Conservation (phyloP, 2,113 vertebrate genomes). For the Dipodomys spectabilis region DNA sequence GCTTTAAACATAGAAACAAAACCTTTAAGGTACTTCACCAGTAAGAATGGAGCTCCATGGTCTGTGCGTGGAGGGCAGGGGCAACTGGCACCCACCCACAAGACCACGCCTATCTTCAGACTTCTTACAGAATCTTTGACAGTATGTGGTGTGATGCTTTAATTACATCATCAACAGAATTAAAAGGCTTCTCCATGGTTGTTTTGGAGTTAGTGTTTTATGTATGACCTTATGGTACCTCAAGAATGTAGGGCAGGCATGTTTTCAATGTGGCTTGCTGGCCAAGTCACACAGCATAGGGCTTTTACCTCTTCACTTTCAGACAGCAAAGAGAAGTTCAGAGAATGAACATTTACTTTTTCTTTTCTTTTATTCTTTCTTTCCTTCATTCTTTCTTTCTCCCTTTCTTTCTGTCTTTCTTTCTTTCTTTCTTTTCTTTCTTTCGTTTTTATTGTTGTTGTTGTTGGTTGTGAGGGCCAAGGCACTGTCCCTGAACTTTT, state of each 20-base stretch:
- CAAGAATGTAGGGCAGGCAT: background rate
- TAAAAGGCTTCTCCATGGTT: background rate
- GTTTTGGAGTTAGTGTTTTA: constrained; percentile 31
- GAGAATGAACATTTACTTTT: constrained; percentile 38
- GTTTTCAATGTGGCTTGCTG: background rate
- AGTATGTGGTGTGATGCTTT: background rate
- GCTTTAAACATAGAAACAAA: too few relatives aligned
- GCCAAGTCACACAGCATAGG: background rate
- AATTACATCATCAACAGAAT: background rate
- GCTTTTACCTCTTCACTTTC: constrained; percentile 15
- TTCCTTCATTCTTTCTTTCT: too few relatives aligned
- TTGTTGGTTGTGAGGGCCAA: too few relatives aligned
- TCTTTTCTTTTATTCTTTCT: background rate
- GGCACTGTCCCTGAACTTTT: too few relatives aligned
- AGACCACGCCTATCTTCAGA: background rate
- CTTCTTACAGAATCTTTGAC: background rate
- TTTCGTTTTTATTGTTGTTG: too few relatives aligned
- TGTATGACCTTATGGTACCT: background rate
- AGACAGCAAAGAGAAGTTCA: constrained; percentile 11
- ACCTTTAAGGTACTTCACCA: background rate
- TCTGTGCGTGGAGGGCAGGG: background rate
- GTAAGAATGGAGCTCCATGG: background rate
- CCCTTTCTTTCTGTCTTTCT: too few relatives aligned
- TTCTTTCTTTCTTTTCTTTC: too few relatives aligned
- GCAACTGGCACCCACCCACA: background rate